phyloP scores from a whole-genome alignment of 2,113 vertebrate genomes.

The Orthonyx spaldingii region DNA sequence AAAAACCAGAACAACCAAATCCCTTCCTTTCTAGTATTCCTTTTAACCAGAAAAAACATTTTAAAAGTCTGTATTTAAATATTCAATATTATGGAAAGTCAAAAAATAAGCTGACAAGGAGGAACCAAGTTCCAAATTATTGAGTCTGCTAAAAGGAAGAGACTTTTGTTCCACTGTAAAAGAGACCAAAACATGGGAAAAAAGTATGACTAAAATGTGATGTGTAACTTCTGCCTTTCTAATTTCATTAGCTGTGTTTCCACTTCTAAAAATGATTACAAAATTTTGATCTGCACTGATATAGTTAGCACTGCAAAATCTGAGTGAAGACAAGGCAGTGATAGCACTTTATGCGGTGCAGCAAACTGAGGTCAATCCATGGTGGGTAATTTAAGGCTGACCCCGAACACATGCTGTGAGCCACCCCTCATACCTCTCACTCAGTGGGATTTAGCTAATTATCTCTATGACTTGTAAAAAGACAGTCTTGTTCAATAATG shows the following conservation, averaged over 20 bases:
- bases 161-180: not conserved
- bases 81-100: not conserved
- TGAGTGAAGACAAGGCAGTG: not conserved
- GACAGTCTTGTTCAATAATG: not conserved
- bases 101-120: not conserved
- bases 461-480: not conserved
- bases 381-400: not conserved
- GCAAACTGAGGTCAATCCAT: not conserved
- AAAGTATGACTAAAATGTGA: not conserved
- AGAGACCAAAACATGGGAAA: accelerated
- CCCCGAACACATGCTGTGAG: not conserved
- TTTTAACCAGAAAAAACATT: not conserved
- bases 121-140: not conserved
- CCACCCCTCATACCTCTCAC: not conserved
- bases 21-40: not conserved
- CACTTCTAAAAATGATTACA: not conserved
- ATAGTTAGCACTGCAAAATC: not conserved
- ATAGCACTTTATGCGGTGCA: not conserved
- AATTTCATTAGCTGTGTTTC: not conserved
- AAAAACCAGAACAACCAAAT: not conserved
- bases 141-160: not conserved
- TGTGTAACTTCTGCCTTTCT: not conserved
- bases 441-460: conserved; percentile 13
- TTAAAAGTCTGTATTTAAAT: not conserved
- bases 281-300: not conserved